Evolutionary conservation across 1,140 invertebrate genomes (phyloP).

Genomic region (Drosophila repletoides): DNA sequence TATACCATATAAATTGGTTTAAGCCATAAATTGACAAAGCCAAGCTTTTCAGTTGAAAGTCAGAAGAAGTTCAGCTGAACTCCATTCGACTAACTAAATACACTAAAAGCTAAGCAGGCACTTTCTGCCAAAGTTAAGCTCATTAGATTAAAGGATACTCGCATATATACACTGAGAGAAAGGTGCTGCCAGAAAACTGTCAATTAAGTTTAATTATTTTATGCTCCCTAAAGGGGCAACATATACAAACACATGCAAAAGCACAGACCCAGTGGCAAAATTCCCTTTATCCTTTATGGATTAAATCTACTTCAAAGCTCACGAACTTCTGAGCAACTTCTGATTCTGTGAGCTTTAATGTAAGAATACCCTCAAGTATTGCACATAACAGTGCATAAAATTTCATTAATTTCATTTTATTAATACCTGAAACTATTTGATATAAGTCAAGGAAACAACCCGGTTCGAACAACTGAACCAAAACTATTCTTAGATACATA

Average conservation of each 20-base stretch:
- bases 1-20: not conserved
- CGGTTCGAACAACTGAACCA: too few species aligned
- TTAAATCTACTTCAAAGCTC: too few species aligned
- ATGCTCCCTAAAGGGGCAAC: conserved; percentile 47
- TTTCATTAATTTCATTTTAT: too few species aligned
- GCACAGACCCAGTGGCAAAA: too few species aligned
- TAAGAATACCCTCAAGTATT: too few species aligned
- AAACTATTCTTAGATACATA: too few species aligned
- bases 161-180: conserved; percentile 42
- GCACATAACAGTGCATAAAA: too few species aligned
- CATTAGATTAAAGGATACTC: conserved; percentile 56
- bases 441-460: too few species aligned
- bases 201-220: conserved; percentile 80
- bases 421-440: too few species aligned
- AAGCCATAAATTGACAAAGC: not conserved
- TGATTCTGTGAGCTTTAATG: too few species aligned
- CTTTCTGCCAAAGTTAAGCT: conserved; percentile 67
- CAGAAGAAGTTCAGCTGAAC: not conserved
- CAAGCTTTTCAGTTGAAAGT: not conserved
- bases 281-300: too few species aligned
- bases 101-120: conserved; percentile 65
- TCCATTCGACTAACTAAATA: conserved; percentile 23
- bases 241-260: conserved; percentile 37
- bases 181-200: conserved; percentile 75
- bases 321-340: too few species aligned